phyloP scores from a whole-genome alignment of 1,140 invertebrate species.

The Rhagoletis pomonella region DNA sequence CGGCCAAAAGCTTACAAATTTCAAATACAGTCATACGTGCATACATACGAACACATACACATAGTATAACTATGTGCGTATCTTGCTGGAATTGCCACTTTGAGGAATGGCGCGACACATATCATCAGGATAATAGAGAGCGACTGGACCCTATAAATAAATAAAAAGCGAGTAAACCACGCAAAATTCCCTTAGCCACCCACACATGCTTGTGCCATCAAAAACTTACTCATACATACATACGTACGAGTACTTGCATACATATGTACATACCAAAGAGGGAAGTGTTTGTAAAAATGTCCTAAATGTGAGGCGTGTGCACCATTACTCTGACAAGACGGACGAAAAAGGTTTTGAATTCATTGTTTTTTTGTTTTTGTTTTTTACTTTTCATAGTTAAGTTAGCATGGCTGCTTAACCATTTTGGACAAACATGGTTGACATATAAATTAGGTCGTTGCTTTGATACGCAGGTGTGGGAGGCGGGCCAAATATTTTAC shows the following conservation, averaged over 20 bases:
- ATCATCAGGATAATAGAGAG: conserved; percentile 21
- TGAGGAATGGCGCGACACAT: conserved; percentile 11
- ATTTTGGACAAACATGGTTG: conserved; percentile 17
- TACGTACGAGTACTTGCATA: neutral
- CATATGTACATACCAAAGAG: neutral
- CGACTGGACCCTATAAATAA: conserved; percentile 35
- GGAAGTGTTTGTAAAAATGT: conserved; percentile 21
- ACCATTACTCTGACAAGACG: neutral
- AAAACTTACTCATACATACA: neutral
- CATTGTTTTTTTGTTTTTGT: neutral
- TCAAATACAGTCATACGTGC: too few species aligned
- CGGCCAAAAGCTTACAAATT: too few species aligned
- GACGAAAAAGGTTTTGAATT: neutral
- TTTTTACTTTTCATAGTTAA: neutral
- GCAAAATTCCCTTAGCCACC: neutral
- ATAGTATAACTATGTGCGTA: neutral
- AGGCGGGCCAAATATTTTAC: neutral
- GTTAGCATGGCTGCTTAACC: conserved; percentile 12
- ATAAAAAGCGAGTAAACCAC: neutral
- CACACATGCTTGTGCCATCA: too few species aligned
- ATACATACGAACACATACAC: neutral
- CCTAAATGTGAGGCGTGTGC: conserved; percentile 11
- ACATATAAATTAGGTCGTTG: conserved; percentile 29
- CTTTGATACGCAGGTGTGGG: neutral
- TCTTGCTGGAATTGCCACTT: neutral